Conservation (phyloP, 1,140 invertebrate species). For the Drosophila sproati region DNA sequence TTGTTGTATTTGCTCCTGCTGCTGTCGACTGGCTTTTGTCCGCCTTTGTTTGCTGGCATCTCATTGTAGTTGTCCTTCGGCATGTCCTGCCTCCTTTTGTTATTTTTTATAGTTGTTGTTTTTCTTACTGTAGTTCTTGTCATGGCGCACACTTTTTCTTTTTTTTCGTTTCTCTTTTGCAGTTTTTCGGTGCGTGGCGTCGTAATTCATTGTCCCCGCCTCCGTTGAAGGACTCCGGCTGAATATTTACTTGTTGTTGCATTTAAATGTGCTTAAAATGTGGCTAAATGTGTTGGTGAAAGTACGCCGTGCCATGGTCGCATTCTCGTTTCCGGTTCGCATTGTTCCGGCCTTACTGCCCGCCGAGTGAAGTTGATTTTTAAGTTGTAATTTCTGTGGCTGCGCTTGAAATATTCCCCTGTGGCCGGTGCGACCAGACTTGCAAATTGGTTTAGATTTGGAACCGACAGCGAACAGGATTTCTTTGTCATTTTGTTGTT, state of each 20-base stretch:
- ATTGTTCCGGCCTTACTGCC: constrained; percentile 7
- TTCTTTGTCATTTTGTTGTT: constrained; percentile 3
- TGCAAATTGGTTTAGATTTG: constrained; percentile 43
- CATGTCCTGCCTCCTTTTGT: constrained; percentile 41
- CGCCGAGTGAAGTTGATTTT: constrained; percentile 51
- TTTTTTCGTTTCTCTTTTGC: constrained; percentile 14
- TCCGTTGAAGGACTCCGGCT: constrained; percentile 19
- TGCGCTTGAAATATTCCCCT: constrained; percentile 27
- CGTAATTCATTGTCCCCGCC: constrained; percentile 58
- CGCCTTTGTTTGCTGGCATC: constrained; percentile 56
- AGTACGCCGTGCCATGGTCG: constrained; percentile 42
- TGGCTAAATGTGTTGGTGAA: constrained; percentile 51
- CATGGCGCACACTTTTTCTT: constrained; percentile 19
- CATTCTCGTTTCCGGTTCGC: constrained; percentile 34
- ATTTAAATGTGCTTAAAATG: constrained; percentile 70
- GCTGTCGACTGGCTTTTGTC: constrained; percentile 18
- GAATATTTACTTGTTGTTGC: constrained; percentile 54
- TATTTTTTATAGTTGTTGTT: constrained; percentile 6
- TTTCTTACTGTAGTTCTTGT: constrained; percentile 16
- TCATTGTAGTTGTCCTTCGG: constrained; percentile 58
- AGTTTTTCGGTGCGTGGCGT: constrained; percentile 49
- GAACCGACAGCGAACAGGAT: constrained; percentile 29
- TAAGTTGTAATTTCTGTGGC: constrained; percentile 48
- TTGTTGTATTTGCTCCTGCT: constrained; percentile 59
- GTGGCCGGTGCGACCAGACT: constrained; percentile 20